Percentiles rank a stretch among this genome's conserved stretches.
These are phyloP conservation scores for Simalia tracyae DNA, from an alignment of 2,797 vertebrate genomes.

Conservation along the genomic window DNA sequence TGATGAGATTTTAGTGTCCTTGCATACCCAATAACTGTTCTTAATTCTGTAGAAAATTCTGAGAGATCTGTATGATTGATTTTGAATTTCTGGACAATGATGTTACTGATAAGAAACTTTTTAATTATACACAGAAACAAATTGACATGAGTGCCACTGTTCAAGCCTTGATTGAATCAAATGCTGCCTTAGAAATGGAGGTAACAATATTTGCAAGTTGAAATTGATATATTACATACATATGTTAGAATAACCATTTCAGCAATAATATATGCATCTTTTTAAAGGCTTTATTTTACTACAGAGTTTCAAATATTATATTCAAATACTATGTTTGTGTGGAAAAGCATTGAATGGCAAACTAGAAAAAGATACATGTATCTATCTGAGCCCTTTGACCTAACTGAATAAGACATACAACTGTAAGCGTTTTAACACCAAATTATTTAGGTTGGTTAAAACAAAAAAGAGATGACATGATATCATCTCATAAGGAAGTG, in stretches of 20 bases:
- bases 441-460: background rate
- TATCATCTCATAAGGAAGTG: background rate
- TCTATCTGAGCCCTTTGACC: background rate
- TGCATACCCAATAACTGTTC: background rate
- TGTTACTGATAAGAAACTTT: constrained; percentile 55
- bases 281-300: constrained; percentile 56
- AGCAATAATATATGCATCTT: constrained; percentile 38
- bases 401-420: background rate
- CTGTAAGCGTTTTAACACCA: background rate
- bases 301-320: constrained; percentile 24
- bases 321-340: constrained; percentile 13
- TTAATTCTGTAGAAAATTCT: constrained; percentile 34
- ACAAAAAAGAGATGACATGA: background rate
- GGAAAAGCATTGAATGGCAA: constrained; percentile 33
- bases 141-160: constrained; percentile 81
- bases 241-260: constrained; percentile 43
- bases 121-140: constrained; percentile 78
- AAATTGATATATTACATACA: constrained; percentile 30
- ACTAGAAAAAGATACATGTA: background rate
- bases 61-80: constrained; percentile 37
- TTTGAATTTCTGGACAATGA: constrained; percentile 45
- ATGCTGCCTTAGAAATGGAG: constrained; percentile 75
- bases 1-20: background rate
- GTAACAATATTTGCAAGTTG: constrained; percentile 68
- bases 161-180: constrained; percentile 79